Conservation (phyloP, 2,797 vertebrate species). For the Ataeniobius toweri region DNA sequence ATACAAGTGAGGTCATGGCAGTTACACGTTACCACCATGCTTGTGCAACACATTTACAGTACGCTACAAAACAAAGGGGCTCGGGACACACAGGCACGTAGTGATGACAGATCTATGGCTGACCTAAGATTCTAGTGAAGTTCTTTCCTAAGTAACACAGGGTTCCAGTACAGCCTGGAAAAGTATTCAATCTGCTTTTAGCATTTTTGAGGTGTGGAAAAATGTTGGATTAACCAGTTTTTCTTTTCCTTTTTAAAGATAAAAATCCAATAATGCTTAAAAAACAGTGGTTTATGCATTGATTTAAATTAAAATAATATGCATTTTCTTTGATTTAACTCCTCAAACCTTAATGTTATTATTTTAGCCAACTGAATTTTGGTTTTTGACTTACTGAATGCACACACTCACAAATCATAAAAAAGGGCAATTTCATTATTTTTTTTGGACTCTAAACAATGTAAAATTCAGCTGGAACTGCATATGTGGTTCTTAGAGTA, state of each 20-base stretch:
- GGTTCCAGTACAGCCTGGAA: neutral
- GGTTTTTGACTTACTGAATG: neutral
- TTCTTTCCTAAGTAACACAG: slow-evolving; percentile 14
- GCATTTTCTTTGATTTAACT: neutral
- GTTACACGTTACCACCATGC: slow-evolving; percentile 36
- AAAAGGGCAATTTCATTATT: neutral
- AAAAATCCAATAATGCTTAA: neutral
- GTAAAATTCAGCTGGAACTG: neutral
- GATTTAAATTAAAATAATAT: neutral
- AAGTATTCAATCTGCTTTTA: neutral
- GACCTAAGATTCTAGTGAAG: slow-evolving; percentile 35
- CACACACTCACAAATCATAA: neutral
- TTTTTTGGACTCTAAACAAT: neutral
- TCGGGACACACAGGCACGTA: slow-evolving; percentile 67
- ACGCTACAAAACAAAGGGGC: slow-evolving; percentile 66
- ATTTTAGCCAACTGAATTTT: neutral
- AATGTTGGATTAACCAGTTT: neutral
- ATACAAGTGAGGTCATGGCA: slow-evolving; percentile 16
- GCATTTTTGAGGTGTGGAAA: neutral
- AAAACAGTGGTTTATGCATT: neutral
- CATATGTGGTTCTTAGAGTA: neutral
- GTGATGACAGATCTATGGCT: slow-evolving; percentile 64
- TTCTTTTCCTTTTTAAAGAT: neutral
- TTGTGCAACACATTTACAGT: slow-evolving; percentile 64
- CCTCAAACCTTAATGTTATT: neutral